A percentile compares a stretch with the other conserved stretches of the same genome.
phyloP scores from a whole-genome alignment of 2,113 vertebrate genomes.

The Paraplagusia blochii region DNA sequence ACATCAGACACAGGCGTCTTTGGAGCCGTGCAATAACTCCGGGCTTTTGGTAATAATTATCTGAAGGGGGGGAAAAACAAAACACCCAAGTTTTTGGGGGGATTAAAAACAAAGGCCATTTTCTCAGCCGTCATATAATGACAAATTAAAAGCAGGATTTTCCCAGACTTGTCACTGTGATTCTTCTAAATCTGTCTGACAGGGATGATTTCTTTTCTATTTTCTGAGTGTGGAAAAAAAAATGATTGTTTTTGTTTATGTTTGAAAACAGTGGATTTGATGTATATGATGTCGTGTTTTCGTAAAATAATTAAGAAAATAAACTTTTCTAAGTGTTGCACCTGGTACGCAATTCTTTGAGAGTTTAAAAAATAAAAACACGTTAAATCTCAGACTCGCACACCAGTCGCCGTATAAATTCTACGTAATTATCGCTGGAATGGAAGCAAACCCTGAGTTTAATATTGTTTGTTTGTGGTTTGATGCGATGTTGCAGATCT shows the following conservation, averaged over 20 bases:
- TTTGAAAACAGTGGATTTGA: conserved; percentile 34
- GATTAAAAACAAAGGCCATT: conserved; percentile 64
- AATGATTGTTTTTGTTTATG: conserved; percentile 41
- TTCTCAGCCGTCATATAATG: conserved; percentile 58
- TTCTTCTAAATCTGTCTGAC: conserved; percentile 49
- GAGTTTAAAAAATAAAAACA: neutral
- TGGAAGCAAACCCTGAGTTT: too few relatives aligned
- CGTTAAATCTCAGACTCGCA: neutral
- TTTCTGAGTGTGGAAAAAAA: conserved; percentile 33
- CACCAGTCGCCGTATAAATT: neutral
- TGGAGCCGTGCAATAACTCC: conserved; percentile 62
- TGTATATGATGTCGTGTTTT: conserved; percentile 52
- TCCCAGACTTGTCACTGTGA: conserved; percentile 52
- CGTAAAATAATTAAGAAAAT: conserved; percentile 59
- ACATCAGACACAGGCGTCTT: conserved; percentile 57
- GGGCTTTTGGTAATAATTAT: conserved; percentile 78
- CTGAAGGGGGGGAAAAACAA: conserved; percentile 38
- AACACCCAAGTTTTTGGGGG: conserved; percentile 56
- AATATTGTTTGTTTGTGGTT: too few relatives aligned
- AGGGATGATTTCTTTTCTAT: conserved; percentile 33
- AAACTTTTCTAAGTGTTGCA: conserved; percentile 41
- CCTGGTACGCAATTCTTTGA: conserved; percentile 6
- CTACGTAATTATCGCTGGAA: too few relatives aligned
- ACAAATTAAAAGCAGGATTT: conserved; percentile 65
- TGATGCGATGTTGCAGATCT: too few relatives aligned